Conservation (phyloP, 2,113 vertebrate genomes). For the Barnardius zonarius region DNA sequence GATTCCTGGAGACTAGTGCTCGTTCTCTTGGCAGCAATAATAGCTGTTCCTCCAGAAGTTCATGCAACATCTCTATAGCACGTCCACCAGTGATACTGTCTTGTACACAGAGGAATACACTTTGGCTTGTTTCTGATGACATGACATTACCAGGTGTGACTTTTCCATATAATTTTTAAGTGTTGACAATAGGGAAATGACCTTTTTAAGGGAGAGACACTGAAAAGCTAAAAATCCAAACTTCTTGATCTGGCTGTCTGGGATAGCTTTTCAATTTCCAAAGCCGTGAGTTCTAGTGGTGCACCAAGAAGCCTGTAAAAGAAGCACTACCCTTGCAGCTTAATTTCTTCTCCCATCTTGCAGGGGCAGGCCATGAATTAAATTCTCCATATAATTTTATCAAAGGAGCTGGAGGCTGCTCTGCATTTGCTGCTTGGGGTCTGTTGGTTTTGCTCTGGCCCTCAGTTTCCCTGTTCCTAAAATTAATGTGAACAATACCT, state of each 20-base stretch:
- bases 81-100: neutral
- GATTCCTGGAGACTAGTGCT: constrained; percentile 13
- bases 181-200: neutral
- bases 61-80: neutral
- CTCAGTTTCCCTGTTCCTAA: neutral
- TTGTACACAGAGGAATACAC: neutral
- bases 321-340: neutral
- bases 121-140: neutral
- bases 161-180: neutral
- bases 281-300: neutral
- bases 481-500: neutral
- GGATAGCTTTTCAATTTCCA: neutral
- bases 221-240: neutral
- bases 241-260: neutral
- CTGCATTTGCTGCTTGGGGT: neutral
- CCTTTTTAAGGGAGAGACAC: neutral
- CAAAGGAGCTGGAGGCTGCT: neutral
- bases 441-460: neutral
- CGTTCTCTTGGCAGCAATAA: neutral
- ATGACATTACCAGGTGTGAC: neutral
- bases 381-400: neutral
- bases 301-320: neutral
- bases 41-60: neutral
- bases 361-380: neutral
- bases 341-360: neutral